phyloP scores from a whole-genome alignment of 2,113 vertebrate species.

The Ancistrus triradiatus region DNA sequence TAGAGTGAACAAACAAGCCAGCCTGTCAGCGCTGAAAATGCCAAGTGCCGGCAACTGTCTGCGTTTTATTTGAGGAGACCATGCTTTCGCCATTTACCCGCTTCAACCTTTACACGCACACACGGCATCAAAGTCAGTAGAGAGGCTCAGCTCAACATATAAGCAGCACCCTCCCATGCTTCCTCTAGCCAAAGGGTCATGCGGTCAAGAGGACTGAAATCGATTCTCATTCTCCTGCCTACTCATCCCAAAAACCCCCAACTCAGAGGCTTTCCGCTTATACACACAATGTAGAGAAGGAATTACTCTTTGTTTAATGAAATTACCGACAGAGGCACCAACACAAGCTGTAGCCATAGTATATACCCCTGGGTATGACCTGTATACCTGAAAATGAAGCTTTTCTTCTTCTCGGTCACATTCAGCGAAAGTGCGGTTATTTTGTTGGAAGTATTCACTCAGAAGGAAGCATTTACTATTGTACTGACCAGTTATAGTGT shows the following conservation, averaged over 20 bases:
- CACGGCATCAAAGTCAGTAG: conserved; percentile 40
- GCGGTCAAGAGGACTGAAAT: conserved; percentile 69
- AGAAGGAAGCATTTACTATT: too few relatives aligned
- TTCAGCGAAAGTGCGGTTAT: too few relatives aligned
- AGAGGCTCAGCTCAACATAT: conserved; percentile 31
- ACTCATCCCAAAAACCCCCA: conserved; percentile 34
- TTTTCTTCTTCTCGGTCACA: too few relatives aligned
- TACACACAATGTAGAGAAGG: background rate
- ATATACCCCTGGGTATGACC: background rate
- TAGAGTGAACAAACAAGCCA: conserved; percentile 98
- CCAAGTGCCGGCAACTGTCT: conserved; percentile 89
- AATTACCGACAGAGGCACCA: background rate
- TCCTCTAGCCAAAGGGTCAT: conserved; percentile 52
- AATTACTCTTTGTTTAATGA: background rate
- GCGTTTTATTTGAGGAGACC: conserved; percentile 95
- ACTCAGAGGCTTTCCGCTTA: conserved; percentile 1
- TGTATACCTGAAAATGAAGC: background rate
- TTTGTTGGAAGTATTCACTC: too few relatives aligned
- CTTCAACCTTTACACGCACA: conserved; percentile 68
- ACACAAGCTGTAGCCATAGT: background rate
- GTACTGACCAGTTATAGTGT: too few relatives aligned
- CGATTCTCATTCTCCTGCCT: conserved; percentile 58
- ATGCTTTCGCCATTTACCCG: conserved; percentile 93
- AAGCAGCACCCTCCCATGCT: conserved; percentile 59
- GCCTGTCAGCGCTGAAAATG: conserved; percentile 95